Percentiles rank a stretch among this genome's conserved stretches.
Evolutionary conservation across 2,888 invertebrate genomes (phyloP).

Genomic region (Lasioglossum marginatum): DNA sequence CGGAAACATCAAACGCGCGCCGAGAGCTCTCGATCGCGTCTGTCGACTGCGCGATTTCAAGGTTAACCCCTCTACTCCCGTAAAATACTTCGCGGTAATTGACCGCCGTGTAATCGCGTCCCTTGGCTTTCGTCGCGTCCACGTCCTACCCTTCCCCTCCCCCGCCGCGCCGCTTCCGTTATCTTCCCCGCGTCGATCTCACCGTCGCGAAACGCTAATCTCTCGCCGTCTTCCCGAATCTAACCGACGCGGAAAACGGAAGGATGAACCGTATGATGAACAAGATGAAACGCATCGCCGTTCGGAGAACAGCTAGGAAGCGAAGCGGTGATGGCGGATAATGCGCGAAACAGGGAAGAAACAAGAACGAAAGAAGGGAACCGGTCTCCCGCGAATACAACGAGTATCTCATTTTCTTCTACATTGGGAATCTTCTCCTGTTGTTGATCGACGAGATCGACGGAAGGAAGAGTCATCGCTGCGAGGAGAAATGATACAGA

Average conservation of each 20-base stretch:
- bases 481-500: background rate
- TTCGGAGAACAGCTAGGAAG: background rate
- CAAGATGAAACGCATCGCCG: background rate
- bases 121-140: background rate
- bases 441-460: background rate
- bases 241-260: background rate
- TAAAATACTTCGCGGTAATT: slow-evolving; percentile 7
- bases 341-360: background rate
- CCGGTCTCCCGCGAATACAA: background rate
- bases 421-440: background rate
- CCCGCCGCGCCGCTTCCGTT: background rate
- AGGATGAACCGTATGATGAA: background rate
- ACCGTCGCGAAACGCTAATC: background rate
- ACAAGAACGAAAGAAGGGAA: background rate
- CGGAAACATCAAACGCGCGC: slow-evolving; percentile 27
- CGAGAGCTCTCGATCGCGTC: slow-evolving; percentile 10
- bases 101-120: slow-evolving; percentile 4
- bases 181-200: background rate
- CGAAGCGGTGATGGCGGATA: background rate
- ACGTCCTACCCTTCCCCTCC: background rate
- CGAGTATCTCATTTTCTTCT: background rate
- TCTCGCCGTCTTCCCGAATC: background rate
- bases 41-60: slow-evolving; percentile 12
- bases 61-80: slow-evolving; percentile 8
- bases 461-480: background rate